These are phyloP conservation scores for fruit fly (Drosophila melanogaster) DNA, from an alignment of 1,140 invertebrate species.

Conservation along the genomic window Release_6_plus_ISO1_MT NT_037436.4:12936501-12937000, in stretches of 20 bases:
- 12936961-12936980: conserved; percentile 27
- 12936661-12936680: conserved; percentile 67
- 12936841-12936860: not conserved
- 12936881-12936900: conserved; percentile 77
- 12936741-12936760: conserved; percentile 74
- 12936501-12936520: conserved; percentile 41
- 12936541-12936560: conserved; percentile 11
- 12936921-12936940: conserved; percentile 44
- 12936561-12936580: conserved; percentile 66
- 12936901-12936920: conserved; percentile 75
- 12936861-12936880: conserved; percentile 12
- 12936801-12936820: conserved; percentile 23
- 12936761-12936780: conserved; percentile 75
- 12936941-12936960: not conserved
- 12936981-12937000: conserved; percentile 76
- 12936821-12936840: not conserved
- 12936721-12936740: conserved; percentile 48
- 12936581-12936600: conserved; percentile 75
- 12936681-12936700: conserved; percentile 62
- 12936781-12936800: conserved; percentile 12
- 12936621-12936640: conserved; percentile 60
- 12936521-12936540: conserved; percentile 12
- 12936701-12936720: conserved; percentile 61
- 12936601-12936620: conserved; percentile 63
- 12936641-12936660: conserved; percentile 2